These are phyloP conservation scores for Myopa testacea DNA, from an alignment of 2,888 invertebrate genomes.

Conservation along the genomic window DNA sequence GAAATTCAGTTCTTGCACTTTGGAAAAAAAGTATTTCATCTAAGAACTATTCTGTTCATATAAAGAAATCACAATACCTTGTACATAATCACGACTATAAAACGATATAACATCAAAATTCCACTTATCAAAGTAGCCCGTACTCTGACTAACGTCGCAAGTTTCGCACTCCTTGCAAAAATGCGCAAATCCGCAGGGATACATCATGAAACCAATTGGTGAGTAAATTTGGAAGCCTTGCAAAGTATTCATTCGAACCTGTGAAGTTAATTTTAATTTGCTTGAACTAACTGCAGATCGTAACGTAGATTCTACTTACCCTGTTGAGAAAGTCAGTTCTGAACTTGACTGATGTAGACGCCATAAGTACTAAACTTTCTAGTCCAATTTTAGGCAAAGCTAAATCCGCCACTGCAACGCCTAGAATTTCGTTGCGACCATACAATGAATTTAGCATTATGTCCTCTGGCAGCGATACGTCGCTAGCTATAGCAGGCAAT, in stretches of 20 bases:
- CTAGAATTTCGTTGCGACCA: conserved; percentile 65
- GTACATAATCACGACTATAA: conserved; percentile 84
- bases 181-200: conserved; percentile 75
- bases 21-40: too few relatives aligned
- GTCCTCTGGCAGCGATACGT: conserved; percentile 49
- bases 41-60: too few relatives aligned
- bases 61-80: conserved; percentile 68
- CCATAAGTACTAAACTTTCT: conserved; percentile 79
- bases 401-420: conserved; percentile 74
- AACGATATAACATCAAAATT: conserved; percentile 82
- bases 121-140: conserved; percentile 83
- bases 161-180: conserved; percentile 71
- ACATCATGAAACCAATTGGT: conserved; percentile 92
- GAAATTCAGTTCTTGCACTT: too few relatives aligned
- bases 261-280: conserved; percentile 38
- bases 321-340: conserved; percentile 90
- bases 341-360: conserved; percentile 77
- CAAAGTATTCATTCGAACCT: conserved; percentile 96
- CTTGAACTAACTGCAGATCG: background rate
- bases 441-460: conserved; percentile 65
- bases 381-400: conserved; percentile 77
- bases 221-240: conserved; percentile 88
- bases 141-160: conserved; percentile 77
- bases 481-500: conserved; percentile 68
- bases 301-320: conserved; percentile 68